A percentile compares a stretch with the other conserved stretches of the same genome.
phyloP scores from a whole-genome alignment of 2,888 invertebrate species.

The Salticus scenicus region DNA sequence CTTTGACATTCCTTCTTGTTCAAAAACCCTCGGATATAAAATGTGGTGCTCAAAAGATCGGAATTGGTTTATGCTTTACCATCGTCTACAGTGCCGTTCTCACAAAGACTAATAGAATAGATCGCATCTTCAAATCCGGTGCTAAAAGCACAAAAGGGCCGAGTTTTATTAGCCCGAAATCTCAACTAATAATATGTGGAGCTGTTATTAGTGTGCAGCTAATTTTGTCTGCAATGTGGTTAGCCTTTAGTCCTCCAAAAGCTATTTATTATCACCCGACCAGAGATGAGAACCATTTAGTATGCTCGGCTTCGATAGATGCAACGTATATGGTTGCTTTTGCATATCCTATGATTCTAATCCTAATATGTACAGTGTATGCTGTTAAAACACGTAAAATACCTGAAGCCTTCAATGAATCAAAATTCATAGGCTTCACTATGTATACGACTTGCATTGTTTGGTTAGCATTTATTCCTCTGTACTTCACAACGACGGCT shows the following conservation, averaged over 20 bases:
- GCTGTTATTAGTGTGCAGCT: conserved; percentile 75
- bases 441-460: conserved; percentile 93
- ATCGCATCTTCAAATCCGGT: conserved; percentile 74
- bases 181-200: conserved; percentile 77
- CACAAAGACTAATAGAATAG: conserved; percentile 76
- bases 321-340: conserved; percentile 82
- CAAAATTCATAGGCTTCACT: conserved; percentile 79
- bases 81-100: conserved; percentile 77
- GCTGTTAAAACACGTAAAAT: conserved; percentile 77
- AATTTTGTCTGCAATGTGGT: conserved; percentile 92
- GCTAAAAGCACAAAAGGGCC: conserved; percentile 76
- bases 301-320: conserved; percentile 91
- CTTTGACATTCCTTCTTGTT: conserved; percentile 76
- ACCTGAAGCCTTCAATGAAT: conserved; percentile 78
- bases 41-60: conserved; percentile 76
- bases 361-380: conserved; percentile 81
- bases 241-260: conserved; percentile 90
- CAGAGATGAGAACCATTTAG: conserved; percentile 92
- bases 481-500: conserved; percentile 80
- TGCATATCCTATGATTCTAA: conserved; percentile 92
- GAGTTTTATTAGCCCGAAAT: conserved; percentile 77
- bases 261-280: conserved; percentile 94
- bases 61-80: conserved; percentile 76
- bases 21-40: conserved; percentile 75
- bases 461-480: conserved; percentile 77